Evolutionary conservation across 2,888 invertebrate species (phyloP).

Genomic region (Alcis repandata): DNA sequence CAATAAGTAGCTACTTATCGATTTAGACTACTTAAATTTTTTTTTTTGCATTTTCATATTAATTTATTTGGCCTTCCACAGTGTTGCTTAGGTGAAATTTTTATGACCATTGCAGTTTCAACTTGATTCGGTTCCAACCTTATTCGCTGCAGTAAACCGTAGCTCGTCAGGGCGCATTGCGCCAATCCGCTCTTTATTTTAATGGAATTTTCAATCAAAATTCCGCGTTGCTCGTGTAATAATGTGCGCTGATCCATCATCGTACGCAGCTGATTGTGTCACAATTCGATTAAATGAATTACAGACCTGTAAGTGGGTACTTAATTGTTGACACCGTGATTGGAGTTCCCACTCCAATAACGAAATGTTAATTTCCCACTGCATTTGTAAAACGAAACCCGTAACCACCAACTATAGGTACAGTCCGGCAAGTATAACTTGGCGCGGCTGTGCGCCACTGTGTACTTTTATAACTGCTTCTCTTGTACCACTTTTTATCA

Average conservation of each 20-base stretch:
- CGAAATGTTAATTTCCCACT: too few relatives aligned
- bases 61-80: too few relatives aligned
- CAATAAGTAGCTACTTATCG: too few relatives aligned
- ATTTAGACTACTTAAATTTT: too few relatives aligned
- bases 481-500: too few relatives aligned
- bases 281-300: conserved; percentile 12
- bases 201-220: conserved; percentile 36
- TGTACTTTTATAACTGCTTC: too few relatives aligned
- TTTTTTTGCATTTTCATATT: too few relatives aligned
- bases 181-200: conserved; percentile 41
- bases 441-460: too few relatives aligned
- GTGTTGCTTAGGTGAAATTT: neutral
- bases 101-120: neutral
- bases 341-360: too few relatives aligned
- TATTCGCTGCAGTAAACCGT: neutral
- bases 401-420: too few relatives aligned
- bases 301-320: neutral
- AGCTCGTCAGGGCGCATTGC: conserved; percentile 39
- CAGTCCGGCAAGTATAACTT: too few relatives aligned
- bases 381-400: too few relatives aligned
- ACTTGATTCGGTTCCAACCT: neutral
- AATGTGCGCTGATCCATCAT: conserved; percentile 26
- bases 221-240: conserved; percentile 25
- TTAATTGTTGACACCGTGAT: neutral
- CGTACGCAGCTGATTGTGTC: conserved; percentile 16